These are phyloP conservation scores for Mesopsocus fuscifrons DNA, from an alignment of 2,888 invertebrate genomes.

Conservation along the genomic window DNA sequence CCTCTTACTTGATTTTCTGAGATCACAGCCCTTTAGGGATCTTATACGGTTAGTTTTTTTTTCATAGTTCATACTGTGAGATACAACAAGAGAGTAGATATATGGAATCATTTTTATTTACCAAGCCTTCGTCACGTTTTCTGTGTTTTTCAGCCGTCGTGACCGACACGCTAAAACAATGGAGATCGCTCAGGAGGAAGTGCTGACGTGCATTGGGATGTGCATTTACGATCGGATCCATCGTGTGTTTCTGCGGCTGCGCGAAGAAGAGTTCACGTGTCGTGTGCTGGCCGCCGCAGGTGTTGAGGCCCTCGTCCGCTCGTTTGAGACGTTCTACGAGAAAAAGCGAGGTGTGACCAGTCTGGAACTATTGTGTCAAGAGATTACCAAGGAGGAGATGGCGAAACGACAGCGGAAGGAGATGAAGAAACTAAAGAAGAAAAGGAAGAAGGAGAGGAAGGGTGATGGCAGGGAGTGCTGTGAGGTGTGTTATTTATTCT, in stretches of 20 bases:
- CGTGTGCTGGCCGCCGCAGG: constrained; percentile 78
- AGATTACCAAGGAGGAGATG: constrained; percentile 70
- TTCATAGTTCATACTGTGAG: too few relatives aligned
- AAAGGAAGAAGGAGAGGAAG: constrained; percentile 50
- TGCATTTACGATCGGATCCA: constrained; percentile 82
- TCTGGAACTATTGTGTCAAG: constrained; percentile 70
- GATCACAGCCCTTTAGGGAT: too few relatives aligned
- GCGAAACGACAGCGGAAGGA: constrained; percentile 70
- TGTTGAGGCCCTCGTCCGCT: constrained; percentile 69
- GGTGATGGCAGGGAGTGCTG: constrained; percentile 23
- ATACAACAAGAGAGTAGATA: too few relatives aligned
- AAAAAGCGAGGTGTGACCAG: constrained; percentile 75
- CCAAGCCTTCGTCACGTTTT: too few relatives aligned
- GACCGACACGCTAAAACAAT: constrained; percentile 92
- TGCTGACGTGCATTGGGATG: constrained; percentile 82
- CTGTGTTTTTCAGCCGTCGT: constrained; percentile 51
- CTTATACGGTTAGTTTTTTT: too few relatives aligned
- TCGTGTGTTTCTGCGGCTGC: constrained; percentile 64
- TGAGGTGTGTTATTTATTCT: constrained; percentile 22
- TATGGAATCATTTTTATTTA: too few relatives aligned
- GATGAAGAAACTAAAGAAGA: constrained; percentile 63
- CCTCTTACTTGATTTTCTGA: not conserved
- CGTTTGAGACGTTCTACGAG: constrained; percentile 80
- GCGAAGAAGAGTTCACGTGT: constrained; percentile 87
- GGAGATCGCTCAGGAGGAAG: constrained; percentile 92